These are phyloP conservation scores for Myopa tessellatipennis DNA, from an alignment of 2,888 invertebrate species.

Conservation along the genomic window DNA sequence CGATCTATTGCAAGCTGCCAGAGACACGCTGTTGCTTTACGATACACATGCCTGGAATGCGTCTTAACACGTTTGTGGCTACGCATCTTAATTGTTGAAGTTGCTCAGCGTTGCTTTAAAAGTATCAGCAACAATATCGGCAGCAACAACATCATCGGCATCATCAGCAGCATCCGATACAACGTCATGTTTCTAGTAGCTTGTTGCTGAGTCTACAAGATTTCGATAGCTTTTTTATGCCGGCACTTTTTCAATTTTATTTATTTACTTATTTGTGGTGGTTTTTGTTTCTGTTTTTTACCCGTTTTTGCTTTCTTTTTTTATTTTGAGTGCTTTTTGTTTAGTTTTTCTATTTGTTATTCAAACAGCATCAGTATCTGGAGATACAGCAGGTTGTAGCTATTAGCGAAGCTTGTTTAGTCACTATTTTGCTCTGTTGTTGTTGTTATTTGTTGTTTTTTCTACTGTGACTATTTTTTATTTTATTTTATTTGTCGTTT, in stretches of 20 bases:
- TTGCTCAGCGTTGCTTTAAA: conserved; percentile 9
- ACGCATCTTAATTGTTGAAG: conserved; percentile 32
- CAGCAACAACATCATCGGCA: neutral
- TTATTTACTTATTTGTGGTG: neutral
- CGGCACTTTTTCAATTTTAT: neutral
- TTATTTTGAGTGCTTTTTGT: neutral
- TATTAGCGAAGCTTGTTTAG: conserved; percentile 18
- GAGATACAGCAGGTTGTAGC: neutral
- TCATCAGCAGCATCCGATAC: too few species aligned
- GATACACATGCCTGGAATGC: conserved; percentile 27
- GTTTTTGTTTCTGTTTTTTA: neutral
- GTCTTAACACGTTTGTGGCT: conserved; percentile 25
- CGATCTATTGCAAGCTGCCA: neutral
- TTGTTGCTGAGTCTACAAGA: too few species aligned
- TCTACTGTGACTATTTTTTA: neutral
- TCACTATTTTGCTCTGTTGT: neutral
- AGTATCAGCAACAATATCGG: conserved; percentile 7
- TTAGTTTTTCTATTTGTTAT: conserved; percentile 6
- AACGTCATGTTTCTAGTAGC: too few species aligned
- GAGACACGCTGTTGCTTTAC: conserved; percentile 6
- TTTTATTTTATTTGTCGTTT: neutral
- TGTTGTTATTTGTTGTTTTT: neutral
- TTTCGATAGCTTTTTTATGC: too few species aligned
- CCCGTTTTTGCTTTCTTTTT: neutral
- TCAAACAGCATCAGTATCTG: conserved; percentile 20